These are phyloP conservation scores for Coturnix japonica DNA, from an alignment of 2,113 vertebrate species.

Conservation along the genomic window DNA sequence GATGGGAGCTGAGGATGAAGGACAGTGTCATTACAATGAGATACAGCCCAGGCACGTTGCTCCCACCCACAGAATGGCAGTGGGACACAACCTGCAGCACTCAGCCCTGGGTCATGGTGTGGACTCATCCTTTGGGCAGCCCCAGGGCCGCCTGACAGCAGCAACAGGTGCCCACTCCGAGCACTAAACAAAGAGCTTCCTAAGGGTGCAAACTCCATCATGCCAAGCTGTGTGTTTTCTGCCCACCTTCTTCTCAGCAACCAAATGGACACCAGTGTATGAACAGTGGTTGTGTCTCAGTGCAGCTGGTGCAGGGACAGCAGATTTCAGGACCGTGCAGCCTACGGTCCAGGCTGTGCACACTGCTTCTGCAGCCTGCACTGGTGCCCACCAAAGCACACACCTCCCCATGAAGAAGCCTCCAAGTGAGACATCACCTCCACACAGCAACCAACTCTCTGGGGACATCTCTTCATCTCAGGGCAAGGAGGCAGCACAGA, in stretches of 20 bases:
- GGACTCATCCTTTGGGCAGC: neutral
- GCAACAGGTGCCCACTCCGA: neutral
- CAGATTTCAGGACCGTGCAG: neutral
- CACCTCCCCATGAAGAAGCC: neutral
- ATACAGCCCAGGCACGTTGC: neutral
- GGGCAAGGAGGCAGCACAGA: neutral
- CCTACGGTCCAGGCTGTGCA: neutral
- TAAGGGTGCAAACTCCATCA: neutral
- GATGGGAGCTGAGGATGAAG: neutral
- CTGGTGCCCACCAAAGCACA: neutral
- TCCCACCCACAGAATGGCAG: neutral
- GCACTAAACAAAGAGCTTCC: neutral
- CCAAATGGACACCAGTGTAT: accelerated
- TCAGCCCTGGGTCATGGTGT: neutral
- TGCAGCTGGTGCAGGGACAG: neutral
- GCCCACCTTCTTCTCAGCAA: neutral
- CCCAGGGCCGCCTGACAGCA: neutral
- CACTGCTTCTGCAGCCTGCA: neutral
- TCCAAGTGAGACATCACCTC: neutral
- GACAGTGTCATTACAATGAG: accelerated
- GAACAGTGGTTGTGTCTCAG: too few species aligned
- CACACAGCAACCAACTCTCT: neutral
- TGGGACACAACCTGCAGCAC: neutral
- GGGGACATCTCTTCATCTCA: accelerated
- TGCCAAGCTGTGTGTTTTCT: neutral